Percentiles rank a stretch among this genome's conserved stretches.
These are phyloP conservation scores for Vollenhovia emeryi DNA, from an alignment of 1,140 invertebrate species.

Conservation along the genomic window DNA sequence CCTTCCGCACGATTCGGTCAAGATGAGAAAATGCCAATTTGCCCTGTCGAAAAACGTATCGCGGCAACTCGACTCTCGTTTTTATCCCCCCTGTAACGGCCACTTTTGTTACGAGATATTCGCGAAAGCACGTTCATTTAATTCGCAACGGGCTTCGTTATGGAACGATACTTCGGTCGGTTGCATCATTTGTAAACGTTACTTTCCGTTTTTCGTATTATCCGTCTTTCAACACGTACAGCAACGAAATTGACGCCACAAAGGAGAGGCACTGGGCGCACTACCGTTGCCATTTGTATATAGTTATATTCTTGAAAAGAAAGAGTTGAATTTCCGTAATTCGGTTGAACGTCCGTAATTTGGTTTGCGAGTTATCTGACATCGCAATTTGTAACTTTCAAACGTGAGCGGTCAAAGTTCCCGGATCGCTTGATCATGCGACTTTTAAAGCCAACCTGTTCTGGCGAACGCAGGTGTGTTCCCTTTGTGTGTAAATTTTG, in stretches of 20 bases:
- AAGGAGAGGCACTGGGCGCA: background rate
- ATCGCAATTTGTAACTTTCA: constrained; percentile 53
- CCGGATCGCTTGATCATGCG: constrained; percentile 51
- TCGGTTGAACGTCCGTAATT: constrained; percentile 19
- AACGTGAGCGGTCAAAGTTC: constrained; percentile 60
- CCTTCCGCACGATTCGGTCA: constrained; percentile 19
- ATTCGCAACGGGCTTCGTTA: background rate
- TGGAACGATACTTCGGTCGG: background rate
- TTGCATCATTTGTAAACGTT: background rate
- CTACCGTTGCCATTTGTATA: background rate
- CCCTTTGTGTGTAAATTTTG: constrained; percentile 74
- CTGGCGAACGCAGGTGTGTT: constrained; percentile 49
- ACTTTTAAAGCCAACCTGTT: constrained; percentile 50
- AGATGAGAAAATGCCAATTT: constrained; percentile 16
- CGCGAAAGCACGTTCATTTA: background rate
- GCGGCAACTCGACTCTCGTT: background rate
- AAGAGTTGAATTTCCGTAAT: constrained; percentile 4
- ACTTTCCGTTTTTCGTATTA: background rate
- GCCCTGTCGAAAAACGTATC: background rate
- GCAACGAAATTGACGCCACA: constrained; percentile 4
- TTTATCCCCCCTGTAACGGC: background rate
- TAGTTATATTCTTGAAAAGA: background rate
- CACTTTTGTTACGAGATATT: background rate
- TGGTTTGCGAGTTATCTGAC: constrained; percentile 49
- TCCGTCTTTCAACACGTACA: background rate